These are phyloP conservation scores for Otocyon megalotis DNA, from an alignment of 2,113 vertebrate species.

Conservation along the genomic window DNA sequence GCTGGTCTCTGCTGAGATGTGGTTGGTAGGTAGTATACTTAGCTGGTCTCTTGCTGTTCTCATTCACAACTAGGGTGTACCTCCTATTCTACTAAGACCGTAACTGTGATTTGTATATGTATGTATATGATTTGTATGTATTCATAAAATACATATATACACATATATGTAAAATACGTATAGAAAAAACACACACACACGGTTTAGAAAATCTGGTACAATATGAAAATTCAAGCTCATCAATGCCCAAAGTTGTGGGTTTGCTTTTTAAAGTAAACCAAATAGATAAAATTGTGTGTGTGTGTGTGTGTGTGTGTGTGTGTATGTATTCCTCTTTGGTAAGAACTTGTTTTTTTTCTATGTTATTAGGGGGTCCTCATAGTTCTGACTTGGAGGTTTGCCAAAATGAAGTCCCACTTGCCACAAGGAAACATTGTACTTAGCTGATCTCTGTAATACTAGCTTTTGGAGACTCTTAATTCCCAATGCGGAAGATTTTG, in stretches of 20 bases:
- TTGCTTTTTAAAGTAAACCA: background rate
- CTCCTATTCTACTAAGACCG: background rate
- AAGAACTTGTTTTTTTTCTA: background rate
- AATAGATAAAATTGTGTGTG: background rate
- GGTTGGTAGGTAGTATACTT: background rate
- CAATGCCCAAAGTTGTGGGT: background rate
- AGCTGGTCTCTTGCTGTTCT: background rate
- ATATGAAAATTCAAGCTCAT: background rate
- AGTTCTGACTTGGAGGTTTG: slow-evolving; percentile 35
- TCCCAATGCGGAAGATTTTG: slow-evolving; percentile 53
- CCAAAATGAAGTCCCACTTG: slow-evolving; percentile 37
- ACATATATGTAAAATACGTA: background rate
- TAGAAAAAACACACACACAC: background rate
- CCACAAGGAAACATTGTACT: slow-evolving; percentile 37
- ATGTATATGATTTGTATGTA: background rate
- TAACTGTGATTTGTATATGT: background rate
- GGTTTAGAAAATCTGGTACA: slow-evolving; percentile 9
- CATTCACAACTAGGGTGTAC: background rate
- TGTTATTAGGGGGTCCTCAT: background rate
- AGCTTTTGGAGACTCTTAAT: slow-evolving; percentile 58
- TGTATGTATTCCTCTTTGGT: background rate
- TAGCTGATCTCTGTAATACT: slow-evolving; percentile 50
- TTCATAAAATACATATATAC: background rate
- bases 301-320: background rate
- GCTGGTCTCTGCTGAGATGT: background rate